Conservation (phyloP, 2,797 vertebrate species). For the Clamator glandarius region DNA sequence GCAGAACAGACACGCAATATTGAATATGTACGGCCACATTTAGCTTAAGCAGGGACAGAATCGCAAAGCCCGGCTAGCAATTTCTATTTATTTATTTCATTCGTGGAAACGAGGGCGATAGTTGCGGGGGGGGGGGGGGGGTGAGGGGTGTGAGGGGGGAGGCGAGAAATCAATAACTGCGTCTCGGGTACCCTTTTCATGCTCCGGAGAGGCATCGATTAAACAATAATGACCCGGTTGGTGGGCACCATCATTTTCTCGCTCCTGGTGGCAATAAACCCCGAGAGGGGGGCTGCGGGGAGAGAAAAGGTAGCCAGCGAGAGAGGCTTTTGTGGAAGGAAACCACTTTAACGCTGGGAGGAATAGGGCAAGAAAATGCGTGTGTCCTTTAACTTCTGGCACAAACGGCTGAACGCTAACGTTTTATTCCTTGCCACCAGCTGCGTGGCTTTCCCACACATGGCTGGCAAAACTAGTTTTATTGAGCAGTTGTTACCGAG, state of each 20-base stretch:
- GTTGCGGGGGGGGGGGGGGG: neutral
- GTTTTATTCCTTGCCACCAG: conserved; percentile 42
- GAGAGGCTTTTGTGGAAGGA: conserved; percentile 67
- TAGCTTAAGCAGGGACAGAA: conserved; percentile 64
- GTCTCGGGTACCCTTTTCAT: conserved; percentile 87
- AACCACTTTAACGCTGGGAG: conserved; percentile 47
- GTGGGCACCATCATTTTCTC: conserved; percentile 81
- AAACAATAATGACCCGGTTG: conserved; percentile 91
- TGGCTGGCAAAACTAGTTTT: conserved; percentile 77
- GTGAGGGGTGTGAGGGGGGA: too few species aligned
- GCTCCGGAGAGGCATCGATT: conserved; percentile 91
- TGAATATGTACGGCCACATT: conserved; percentile 73
- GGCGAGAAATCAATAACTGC: conserved; percentile 80
- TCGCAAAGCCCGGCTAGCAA: conserved; percentile 37
- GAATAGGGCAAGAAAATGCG: conserved; percentile 56
- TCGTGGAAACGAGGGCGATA: conserved; percentile 46
- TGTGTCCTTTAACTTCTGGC: conserved; percentile 54
- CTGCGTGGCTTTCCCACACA: conserved; percentile 45
- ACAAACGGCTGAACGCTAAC: conserved; percentile 50
- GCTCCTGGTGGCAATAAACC: conserved; percentile 74
- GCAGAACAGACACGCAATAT: conserved; percentile 78
- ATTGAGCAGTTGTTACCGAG: conserved; percentile 68
- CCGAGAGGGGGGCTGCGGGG: conserved; percentile 38
- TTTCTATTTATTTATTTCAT: conserved; percentile 59
- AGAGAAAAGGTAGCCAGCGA: conserved; percentile 34